A percentile compares a stretch with the other conserved stretches of the same genome.
phyloP scores from a whole-genome alignment of 2,113 vertebrate species.

The Cyanoliseus patagonus region DNA sequence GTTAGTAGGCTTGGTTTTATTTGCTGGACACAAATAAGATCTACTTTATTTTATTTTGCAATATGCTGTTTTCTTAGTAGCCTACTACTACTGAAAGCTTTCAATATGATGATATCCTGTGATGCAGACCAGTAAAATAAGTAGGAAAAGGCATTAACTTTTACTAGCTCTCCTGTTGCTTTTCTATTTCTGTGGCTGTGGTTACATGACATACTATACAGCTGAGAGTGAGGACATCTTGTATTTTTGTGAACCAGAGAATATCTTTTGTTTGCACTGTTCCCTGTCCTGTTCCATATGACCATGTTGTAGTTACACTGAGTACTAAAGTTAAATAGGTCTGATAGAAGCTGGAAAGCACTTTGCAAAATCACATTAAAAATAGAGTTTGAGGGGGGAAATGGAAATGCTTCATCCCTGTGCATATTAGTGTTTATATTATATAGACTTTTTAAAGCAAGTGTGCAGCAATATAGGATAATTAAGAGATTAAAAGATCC shows the following conservation, averaged over 20 bases:
- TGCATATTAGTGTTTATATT: neutral
- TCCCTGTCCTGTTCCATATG: neutral
- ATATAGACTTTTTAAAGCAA: neutral
- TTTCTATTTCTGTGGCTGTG: neutral
- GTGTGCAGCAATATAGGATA: neutral
- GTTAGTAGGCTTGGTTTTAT: neutral
- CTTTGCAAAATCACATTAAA: neutral
- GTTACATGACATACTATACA: neutral
- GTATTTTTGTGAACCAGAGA: neutral
- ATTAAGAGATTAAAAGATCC: neutral
- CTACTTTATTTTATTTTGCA: neutral
- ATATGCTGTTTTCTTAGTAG: neutral
- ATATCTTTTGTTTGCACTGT: neutral
- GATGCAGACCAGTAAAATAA: conserved; percentile 14
- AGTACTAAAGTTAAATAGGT: neutral
- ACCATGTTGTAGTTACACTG: neutral
- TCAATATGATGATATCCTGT: neutral
- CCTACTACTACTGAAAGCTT: neutral
- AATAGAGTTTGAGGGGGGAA: neutral
- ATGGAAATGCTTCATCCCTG: neutral
- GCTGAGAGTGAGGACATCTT: neutral
- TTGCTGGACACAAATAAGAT: neutral
- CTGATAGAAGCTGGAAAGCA: neutral
- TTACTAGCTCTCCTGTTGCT: conserved; percentile 1
- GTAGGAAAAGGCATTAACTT: conserved; percentile 16